Evolutionary conservation across 1,140 invertebrate species (phyloP).

Genomic region (Papilio aristodemus): DNA sequence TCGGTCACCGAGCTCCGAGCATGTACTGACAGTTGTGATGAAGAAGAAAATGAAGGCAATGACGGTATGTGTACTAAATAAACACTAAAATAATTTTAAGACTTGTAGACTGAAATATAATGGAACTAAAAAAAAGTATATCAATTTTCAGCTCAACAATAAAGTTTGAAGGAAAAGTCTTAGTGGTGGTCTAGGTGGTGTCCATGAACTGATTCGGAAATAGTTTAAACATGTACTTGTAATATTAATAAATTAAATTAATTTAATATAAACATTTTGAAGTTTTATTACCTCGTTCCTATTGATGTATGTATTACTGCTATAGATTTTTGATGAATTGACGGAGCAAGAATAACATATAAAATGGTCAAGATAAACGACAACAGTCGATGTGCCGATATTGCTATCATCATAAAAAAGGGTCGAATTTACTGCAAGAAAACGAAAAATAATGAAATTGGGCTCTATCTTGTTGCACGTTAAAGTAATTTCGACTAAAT

Average conservation of each 20-base stretch:
- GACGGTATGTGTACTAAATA: too few species aligned
- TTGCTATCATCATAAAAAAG: too few species aligned
- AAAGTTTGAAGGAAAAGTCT: not conserved
- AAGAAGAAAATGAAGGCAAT: slow-evolving; percentile 36
- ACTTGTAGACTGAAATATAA: not conserved
- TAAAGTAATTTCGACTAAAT: too few species aligned
- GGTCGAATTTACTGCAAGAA: too few species aligned
- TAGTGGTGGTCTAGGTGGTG: too few species aligned
- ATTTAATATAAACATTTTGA: not conserved
- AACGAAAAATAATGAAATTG: too few species aligned
- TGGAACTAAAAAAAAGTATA: not conserved
- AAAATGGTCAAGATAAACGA: too few species aligned
- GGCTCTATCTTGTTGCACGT: too few species aligned
- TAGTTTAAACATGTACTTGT: not conserved
- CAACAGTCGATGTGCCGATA: too few species aligned
- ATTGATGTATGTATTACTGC: not conserved
- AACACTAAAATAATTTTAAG: not conserved
- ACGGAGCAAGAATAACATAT: too few species aligned
- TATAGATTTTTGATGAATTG: too few species aligned
- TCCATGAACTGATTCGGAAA: not conserved
- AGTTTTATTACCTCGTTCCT: not conserved
- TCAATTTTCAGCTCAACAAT: slow-evolving; percentile 8
- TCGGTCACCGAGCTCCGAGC: slow-evolving; percentile 22
- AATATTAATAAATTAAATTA: slow-evolving; percentile 3
- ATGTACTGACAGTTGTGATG: slow-evolving; percentile 24